Base-by-base conservation (phyloP, 2,797 vertebrate genomes). In the Mastacembelus armatus region DNA sequence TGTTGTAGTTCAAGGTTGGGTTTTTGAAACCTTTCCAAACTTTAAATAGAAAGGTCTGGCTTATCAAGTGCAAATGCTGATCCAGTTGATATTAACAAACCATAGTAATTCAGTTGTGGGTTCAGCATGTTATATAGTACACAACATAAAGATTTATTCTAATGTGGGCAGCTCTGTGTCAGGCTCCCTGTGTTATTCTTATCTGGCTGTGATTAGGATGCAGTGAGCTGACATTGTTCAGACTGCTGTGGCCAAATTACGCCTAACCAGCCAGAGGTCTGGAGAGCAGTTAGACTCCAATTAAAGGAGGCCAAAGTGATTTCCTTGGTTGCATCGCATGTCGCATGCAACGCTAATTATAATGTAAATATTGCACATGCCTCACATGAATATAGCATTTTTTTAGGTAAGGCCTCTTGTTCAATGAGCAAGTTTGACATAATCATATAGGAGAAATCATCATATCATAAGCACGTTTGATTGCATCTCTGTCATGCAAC, bases 261-360 rank as follows among this genome's bases (percentile, higher is more conserved):
- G n/a, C 33, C 40, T 26, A 66, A 62, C 16, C 36, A 65, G 56
- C 57, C 38, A 7, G 51, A 65, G 65, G 66, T 83, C 69, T 71
- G 62, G 21, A 59, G 67, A 71, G 68, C 66, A 63, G 66, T 70
- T 73, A 69, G 51, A 67, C 57, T 63, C 40, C 55, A 78, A 77
- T 86, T 66, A 84, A 79, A 58, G 40, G 60, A 62, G 70, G 33
- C 68, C 74, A 62, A 73, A 71, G 24, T 60, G 57, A 66, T 82
- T 88, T 86, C 70, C 69, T 77, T 39, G 58, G 66, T 70, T 76
- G 62, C 68, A 75, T 71, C 56, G 54, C 64, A 51, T 65, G 76
- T 71, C 39, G 19, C 70, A 71, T 62, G 60, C 69, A 69, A 66
- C 52, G 50, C 43, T 73, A 49, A 80, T 79, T 83, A 42, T 19